Conservation (phyloP, 2,113 vertebrate species). For the Herpailurus yagouaroundi region DNA sequence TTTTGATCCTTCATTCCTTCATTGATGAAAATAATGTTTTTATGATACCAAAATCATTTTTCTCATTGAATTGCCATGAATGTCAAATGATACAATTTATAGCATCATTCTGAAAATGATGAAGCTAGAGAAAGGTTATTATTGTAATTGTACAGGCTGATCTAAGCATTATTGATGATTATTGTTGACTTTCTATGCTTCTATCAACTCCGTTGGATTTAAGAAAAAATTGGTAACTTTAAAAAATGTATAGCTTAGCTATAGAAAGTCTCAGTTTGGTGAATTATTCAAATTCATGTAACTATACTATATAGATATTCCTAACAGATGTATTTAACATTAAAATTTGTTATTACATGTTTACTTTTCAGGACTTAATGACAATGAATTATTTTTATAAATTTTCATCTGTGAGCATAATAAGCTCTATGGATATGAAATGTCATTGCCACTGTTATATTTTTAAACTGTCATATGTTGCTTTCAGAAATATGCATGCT, state of each 20-base stretch:
- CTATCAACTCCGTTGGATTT: neutral
- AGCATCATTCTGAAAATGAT: neutral
- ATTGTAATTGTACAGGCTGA: neutral
- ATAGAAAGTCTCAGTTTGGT: neutral
- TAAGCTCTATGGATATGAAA: neutral
- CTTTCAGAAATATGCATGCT: constrained; percentile 59
- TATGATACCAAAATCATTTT: neutral
- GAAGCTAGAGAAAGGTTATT: neutral
- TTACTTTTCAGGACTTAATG: constrained; percentile 34
- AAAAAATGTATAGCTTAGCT: neutral
- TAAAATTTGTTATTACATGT: neutral
- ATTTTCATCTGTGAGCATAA: neutral
- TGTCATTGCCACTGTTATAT: neutral
- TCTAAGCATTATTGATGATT: neutral
- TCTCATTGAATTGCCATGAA: neutral
- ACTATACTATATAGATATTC: neutral
- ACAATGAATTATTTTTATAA: neutral
- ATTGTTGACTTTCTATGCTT: neutral
- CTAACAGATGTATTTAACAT: neutral
- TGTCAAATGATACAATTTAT: neutral
- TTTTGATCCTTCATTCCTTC: constrained; percentile 19
- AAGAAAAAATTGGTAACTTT: constrained; percentile 17
- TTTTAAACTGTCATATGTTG: constrained; percentile 6
- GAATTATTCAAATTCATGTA: neutral
- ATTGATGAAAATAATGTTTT: neutral